Conservation (phyloP, 2,113 vertebrate species). For the Butorides virescens region DNA sequence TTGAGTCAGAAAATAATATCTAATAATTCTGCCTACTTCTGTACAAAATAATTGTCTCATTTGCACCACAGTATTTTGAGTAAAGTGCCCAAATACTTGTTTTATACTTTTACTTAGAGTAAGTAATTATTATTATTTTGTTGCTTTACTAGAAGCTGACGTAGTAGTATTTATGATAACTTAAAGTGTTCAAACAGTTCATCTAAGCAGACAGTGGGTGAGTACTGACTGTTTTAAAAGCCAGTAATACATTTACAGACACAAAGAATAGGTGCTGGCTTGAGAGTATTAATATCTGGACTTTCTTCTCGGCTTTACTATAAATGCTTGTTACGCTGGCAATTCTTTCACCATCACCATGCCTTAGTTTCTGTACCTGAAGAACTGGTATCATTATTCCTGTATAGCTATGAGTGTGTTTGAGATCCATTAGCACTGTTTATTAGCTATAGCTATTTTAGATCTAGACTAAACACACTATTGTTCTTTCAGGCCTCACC, state of each 20-base stretch:
- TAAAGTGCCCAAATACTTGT: neutral
- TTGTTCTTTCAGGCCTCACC: neutral
- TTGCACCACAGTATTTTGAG: neutral
- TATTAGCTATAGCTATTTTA: neutral
- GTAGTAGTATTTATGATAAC: neutral
- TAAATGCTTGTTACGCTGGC: neutral
- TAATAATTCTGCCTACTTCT: neutral
- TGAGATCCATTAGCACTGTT: neutral
- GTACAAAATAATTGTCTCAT: neutral
- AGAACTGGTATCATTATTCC: neutral
- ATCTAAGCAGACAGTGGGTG: neutral
- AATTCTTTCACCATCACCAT: neutral
- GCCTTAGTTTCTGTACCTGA: neutral
- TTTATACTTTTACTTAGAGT: neutral
- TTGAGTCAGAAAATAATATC: no score
- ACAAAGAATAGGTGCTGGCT: neutral
- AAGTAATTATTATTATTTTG: neutral
- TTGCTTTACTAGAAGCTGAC: neutral
- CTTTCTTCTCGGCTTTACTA: neutral
- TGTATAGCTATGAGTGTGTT: neutral
- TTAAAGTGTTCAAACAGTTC: neutral
- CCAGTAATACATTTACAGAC: neutral
- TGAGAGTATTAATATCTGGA: neutral
- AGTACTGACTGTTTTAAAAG: neutral
- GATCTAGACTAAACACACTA: neutral